A percentile compares a stretch with the other conserved stretches of the same genome.
Conservation (phyloP, 2,113 vertebrate species). For the Pteropus alecto region DNA sequence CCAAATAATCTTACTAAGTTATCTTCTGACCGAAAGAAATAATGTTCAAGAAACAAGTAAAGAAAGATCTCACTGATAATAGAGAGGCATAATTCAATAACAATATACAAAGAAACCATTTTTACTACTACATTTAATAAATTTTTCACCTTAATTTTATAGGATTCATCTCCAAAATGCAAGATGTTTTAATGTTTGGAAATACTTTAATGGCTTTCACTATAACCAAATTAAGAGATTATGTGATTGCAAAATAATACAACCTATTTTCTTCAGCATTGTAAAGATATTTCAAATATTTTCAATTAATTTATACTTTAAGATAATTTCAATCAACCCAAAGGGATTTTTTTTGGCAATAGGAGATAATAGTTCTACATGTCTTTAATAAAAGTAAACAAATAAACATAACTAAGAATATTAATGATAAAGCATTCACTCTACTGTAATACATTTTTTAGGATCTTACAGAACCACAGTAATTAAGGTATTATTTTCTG, state of each 20-base stretch:
- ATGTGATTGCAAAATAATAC: neutral
- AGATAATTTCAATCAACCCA: neutral
- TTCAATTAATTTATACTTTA: neutral
- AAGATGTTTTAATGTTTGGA: conserved; percentile 1
- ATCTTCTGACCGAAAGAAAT: neutral
- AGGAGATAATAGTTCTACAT: neutral
- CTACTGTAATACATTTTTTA: neutral
- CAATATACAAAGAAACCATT: neutral
- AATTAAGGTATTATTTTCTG: neutral
- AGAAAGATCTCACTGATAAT: neutral
- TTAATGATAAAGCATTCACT: neutral
- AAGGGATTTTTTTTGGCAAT: neutral
- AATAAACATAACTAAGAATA: neutral
- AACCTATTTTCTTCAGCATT: neutral
- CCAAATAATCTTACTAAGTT: neutral
- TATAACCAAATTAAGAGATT: neutral
- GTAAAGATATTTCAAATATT: neutral
- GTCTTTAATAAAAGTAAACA: neutral
- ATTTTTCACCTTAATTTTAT: neutral
- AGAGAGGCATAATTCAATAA: neutral
- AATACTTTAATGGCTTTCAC: neutral
- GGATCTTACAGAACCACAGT: neutral
- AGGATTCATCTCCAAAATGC: neutral
- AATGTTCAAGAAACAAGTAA: neutral
- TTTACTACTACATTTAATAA: neutral